Conservation (phyloP, 2,113 vertebrate species). For the Cinclus cinclus region DNA sequence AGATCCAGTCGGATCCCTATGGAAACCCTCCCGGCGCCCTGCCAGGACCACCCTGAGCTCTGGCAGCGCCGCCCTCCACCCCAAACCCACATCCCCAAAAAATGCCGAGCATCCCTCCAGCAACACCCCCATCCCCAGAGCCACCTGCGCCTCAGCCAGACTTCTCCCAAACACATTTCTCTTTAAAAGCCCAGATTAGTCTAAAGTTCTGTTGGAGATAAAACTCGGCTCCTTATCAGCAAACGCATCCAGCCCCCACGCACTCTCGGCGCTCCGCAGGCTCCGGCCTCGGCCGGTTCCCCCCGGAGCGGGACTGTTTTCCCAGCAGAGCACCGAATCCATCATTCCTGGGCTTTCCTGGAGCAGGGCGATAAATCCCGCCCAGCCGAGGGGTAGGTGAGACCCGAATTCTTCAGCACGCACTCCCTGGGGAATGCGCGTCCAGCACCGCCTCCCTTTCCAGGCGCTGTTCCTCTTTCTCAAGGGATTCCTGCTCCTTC, state of each 20-base stretch:
- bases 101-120: not conserved
- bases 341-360: not conserved
- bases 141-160: not conserved
- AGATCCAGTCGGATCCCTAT: not conserved
- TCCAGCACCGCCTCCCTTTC: fast-evolving
- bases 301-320: not conserved
- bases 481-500: not conserved
- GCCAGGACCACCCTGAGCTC: slow-evolving; percentile 24
- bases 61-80: not conserved
- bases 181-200: slow-evolving; percentile 54
- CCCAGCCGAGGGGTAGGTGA: not conserved
- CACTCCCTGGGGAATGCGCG: not conserved
- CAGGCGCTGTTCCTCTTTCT: not conserved
- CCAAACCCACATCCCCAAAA: not conserved
- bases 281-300: not conserved
- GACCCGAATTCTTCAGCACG: not conserved
- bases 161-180: slow-evolving; percentile 47
- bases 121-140: not conserved
- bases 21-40: slow-evolving; percentile 28
- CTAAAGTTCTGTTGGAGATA: slow-evolving; percentile 13
- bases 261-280: not conserved
- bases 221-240: slow-evolving; percentile 15
- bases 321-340: slow-evolving; percentile 27
- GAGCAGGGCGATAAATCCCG: not conserved
- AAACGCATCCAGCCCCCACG: slow-evolving; percentile 20